A percentile compares a stretch with the other conserved stretches of the same genome.
These are phyloP conservation scores for Eilema caniola DNA, from an alignment of 2,888 invertebrate species.

Conservation along the genomic window DNA sequence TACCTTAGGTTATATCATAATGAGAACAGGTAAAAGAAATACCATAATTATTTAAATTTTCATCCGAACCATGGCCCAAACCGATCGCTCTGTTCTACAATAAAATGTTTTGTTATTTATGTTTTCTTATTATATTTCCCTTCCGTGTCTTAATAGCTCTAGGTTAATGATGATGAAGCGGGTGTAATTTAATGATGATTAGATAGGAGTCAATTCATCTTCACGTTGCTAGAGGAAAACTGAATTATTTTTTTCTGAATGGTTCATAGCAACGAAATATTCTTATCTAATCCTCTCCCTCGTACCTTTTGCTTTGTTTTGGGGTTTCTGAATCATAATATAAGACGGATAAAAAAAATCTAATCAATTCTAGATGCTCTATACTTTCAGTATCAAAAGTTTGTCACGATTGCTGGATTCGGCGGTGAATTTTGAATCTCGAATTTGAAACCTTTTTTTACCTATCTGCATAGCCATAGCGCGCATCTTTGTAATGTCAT, in stretches of 20 bases:
- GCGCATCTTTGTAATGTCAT: no score
- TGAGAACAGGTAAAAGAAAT: no score
- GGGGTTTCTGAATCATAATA: not conserved
- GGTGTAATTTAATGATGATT: constrained; percentile 12
- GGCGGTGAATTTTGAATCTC: no score
- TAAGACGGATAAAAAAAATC: no score
- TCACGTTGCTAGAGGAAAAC: constrained; percentile 7
- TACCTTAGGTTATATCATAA: no score
- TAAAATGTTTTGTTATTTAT: constrained; percentile 15
- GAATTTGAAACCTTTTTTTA: no score
- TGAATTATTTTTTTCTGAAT: constrained; percentile 6
- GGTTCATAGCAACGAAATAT: not conserved
- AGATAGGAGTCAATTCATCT: constrained; percentile 11
- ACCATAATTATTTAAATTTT: constrained; percentile 22
- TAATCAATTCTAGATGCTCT: no score
- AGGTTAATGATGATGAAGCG: constrained; percentile 25
- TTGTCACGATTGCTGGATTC: no score
- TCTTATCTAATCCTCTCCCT: not conserved
- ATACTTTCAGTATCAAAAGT: no score
- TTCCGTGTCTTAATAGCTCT: constrained; percentile 7
- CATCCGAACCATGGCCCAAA: not conserved
- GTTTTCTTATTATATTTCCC: constrained; percentile 23
- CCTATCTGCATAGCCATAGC: no score
- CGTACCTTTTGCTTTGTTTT: not conserved
- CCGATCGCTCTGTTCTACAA: not conserved